phyloP scores from a whole-genome alignment of 2,113 vertebrate genomes.

The Onychostruthus taczanowskii region DNA sequence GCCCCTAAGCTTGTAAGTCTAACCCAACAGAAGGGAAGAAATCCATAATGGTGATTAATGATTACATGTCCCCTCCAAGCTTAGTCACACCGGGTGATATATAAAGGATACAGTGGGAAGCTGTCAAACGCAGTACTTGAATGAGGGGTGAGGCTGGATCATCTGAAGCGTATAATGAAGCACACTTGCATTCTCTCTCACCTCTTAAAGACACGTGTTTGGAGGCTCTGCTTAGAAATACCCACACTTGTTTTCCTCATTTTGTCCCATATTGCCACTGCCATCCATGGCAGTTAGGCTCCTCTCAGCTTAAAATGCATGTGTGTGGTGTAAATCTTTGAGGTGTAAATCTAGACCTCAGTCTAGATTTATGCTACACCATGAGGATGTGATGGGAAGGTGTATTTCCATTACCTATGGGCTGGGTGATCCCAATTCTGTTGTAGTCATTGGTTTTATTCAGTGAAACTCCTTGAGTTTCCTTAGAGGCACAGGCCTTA shows the following conservation, averaged over 20 bases:
- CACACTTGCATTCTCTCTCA: background rate
- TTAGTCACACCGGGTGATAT: conserved; percentile 49
- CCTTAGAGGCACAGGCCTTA: background rate
- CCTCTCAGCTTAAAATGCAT: background rate
- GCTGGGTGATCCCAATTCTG: background rate
- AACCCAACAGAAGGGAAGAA: conserved; percentile 1
- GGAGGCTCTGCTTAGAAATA: background rate
- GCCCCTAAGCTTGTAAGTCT: background rate
- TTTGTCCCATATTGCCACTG: background rate
- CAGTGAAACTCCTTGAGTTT: background rate
- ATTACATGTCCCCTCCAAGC: conserved; percentile 15
- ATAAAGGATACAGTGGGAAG: conserved; percentile 47
- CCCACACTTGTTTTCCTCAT: background rate
- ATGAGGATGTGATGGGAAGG: background rate
- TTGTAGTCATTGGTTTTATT: background rate
- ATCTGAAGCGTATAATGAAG: background rate
- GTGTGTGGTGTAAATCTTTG: background rate
- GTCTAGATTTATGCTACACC: background rate
- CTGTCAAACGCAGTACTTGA: conserved; percentile 28
- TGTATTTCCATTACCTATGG: background rate
- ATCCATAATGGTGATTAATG: conserved; percentile 49
- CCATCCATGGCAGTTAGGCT: background rate
- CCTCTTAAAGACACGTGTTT: background rate
- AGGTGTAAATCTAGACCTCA: background rate
- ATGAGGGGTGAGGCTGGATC: background rate